Conservation (phyloP, 2,113 vertebrate genomes). For the Boleophthalmus pectinirostris region DNA sequence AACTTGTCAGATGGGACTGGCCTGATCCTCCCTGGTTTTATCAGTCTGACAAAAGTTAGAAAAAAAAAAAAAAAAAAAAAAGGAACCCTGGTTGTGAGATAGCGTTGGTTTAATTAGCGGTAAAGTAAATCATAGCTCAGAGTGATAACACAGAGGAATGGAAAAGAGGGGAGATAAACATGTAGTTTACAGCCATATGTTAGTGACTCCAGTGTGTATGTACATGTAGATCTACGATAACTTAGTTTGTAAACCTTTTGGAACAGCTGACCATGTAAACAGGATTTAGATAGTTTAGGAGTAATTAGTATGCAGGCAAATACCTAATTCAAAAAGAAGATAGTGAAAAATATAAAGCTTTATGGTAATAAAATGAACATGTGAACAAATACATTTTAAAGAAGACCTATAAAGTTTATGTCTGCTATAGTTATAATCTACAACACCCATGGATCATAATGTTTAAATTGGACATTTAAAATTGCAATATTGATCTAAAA, state of each 20-base stretch:
- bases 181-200: not conserved
- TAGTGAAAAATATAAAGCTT: too few species aligned
- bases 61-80: slow-evolving; percentile 24
- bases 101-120: slow-evolving; percentile 26
- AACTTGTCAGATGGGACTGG: slow-evolving; percentile 19
- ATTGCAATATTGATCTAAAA: too few species aligned
- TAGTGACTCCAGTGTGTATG: not conserved
- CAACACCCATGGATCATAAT: too few species aligned
- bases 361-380: not conserved
- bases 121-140: slow-evolving; percentile 25
- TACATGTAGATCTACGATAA: not conserved
- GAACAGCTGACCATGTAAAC: not conserved
- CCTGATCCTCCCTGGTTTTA: slow-evolving; percentile 20
- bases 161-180: not conserved
- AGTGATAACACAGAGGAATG: slow-evolving; percentile 14
- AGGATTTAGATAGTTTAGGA: not conserved
- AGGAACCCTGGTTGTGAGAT: slow-evolving; percentile 20
- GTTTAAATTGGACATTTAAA: too few species aligned
- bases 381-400: too few species aligned
- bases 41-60: slow-evolving; percentile 21
- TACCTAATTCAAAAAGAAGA: not conserved
- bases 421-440: too few species aligned
- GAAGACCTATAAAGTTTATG: too few species aligned
- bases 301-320: not conserved
- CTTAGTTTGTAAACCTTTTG: not conserved